Conservation (phyloP, 53 echinoderm and acorn worm genomes). For the Astropecten irregularis region DNA sequence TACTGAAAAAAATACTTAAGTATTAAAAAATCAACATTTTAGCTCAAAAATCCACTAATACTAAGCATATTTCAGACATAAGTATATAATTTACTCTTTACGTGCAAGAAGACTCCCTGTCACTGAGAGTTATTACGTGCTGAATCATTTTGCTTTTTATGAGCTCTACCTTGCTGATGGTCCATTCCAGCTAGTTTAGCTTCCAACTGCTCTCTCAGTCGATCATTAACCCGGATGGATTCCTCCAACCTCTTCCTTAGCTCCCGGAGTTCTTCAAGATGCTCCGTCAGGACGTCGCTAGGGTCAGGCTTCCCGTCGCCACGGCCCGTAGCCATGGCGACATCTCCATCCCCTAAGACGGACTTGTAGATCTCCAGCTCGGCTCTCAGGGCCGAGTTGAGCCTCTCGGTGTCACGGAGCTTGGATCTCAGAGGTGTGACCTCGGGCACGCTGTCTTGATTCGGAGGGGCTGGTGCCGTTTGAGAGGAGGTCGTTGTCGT, state of each 20-base stretch:
- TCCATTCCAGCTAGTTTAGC: constrained; percentile 59
- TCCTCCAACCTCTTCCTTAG: constrained; percentile 84
- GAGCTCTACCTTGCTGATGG: constrained; percentile 11
- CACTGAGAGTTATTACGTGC: too few species aligned
- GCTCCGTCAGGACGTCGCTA: constrained; percentile 59
- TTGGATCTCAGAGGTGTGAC: constrained; percentile 56
- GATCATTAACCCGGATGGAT: constrained; percentile 71
- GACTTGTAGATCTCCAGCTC: constrained; percentile 78
- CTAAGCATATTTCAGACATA: too few species aligned
- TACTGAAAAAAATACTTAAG: too few species aligned
- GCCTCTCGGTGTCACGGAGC: constrained; percentile 66
- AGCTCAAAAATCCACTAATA: too few species aligned
- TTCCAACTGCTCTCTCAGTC: constrained; percentile 61
- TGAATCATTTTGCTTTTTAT: too few species aligned
- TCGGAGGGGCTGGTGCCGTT: not conserved
- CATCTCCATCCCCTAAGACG: constrained; percentile 36
- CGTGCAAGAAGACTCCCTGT: too few species aligned
- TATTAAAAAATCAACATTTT: too few species aligned
- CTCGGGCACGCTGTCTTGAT: constrained; percentile 20
- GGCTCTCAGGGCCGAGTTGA: constrained; percentile 62
- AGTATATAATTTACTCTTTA: too few species aligned
- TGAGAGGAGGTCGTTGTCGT: constrained; percentile 3
- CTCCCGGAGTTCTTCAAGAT: constrained; percentile 80
- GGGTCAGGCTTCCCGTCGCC: constrained; percentile 27
- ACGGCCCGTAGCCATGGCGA: too few species aligned